These are phyloP conservation scores for Lamproptera curius DNA, from an alignment of 2,888 invertebrate species.

Conservation along the genomic window DNA sequence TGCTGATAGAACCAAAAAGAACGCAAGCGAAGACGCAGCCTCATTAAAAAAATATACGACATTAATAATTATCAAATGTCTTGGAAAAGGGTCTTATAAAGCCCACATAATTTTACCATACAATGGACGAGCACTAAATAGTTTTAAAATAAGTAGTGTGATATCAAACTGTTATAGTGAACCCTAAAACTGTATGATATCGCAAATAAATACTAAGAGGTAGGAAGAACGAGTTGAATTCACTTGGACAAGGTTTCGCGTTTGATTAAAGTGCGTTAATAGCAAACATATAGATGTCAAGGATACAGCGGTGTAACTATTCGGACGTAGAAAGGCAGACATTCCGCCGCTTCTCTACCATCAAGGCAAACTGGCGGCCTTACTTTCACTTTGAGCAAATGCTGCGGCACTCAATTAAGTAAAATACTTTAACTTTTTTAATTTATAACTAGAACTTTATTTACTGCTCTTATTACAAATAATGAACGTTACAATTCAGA, in stretches of 20 bases:
- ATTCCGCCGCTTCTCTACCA: not conserved
- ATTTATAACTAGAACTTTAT: too few relatives aligned
- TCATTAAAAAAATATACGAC: not conserved
- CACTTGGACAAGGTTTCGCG: not conserved
- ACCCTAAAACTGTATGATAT: too few relatives aligned
- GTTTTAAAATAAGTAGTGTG: not conserved
- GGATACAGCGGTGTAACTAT: not conserved
- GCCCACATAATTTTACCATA: not conserved
- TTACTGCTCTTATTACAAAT: not conserved
- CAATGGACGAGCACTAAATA: not conserved
- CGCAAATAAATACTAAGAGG: too few relatives aligned
- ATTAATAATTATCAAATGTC: not conserved
- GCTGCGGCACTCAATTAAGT: not conserved
- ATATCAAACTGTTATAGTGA: not conserved
- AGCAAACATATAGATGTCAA: slow-evolving; percentile 1
- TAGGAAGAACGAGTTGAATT: too few relatives aligned
- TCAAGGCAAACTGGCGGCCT: not conserved
- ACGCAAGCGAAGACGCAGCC: not conserved
- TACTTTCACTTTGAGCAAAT: not conserved
- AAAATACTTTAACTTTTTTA: not conserved
- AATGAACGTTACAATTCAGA: too few relatives aligned
- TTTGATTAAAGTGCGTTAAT: not conserved
- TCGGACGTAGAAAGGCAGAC: not conserved
- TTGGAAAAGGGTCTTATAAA: not conserved
- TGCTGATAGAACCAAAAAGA: too few relatives aligned